Base-by-base conservation (phyloP, 2,888 invertebrate species). In the Spodoptera littoralis region DNA sequence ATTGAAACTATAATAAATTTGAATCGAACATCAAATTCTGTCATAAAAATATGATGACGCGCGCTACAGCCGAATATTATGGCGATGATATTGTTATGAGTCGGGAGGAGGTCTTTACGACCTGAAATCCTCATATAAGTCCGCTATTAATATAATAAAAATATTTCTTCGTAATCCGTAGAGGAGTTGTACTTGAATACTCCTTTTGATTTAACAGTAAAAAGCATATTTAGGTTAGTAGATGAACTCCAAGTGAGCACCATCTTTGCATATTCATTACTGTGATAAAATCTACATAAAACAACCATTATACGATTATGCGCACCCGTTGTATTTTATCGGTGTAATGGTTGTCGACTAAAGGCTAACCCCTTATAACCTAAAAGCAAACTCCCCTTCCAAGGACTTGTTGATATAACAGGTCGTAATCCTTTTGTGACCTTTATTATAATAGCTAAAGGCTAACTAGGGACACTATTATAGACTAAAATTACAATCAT, bases 41-140 rank as follows among this genome's bases (percentile, higher is more conserved):
- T 63, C 63, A 51, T 70, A 73, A 77, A 73, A 74, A 70, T 64
- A 55, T 73, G 61, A 55, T 54, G 63, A 59, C 60, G 44, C 58
- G 36, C 56, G 22, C 56, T 42, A 73, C 22, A 63, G 44, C 56
- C 22, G 44, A 59, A 60, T 60, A 73, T 62, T 48, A 63, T 47
- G 46, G 56, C 55, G 45, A 63, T 69, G 55, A 77, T 73, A 72
- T 54, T 60, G 51, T 55, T 71, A 60, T 55, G 47, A 27, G 64
- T 50, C 64, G 50, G 42, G 57, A 24, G 47, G 52, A 27, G 53
- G 46, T 49, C 52, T 73, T 60, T 59, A 56, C 13, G 53, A 53
- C 54, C 61, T 41, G 18, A 62, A 54, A 65, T 65, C 65, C 52
- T 56, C 57, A 61, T 43, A 68, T 56, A 67, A 60, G 51, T 42